Percentiles rank a stretch among this genome's conserved stretches.
Evolutionary conservation across 2,113 vertebrate species (phyloP).

Genomic region (Oncorhynchus keta): DNA sequence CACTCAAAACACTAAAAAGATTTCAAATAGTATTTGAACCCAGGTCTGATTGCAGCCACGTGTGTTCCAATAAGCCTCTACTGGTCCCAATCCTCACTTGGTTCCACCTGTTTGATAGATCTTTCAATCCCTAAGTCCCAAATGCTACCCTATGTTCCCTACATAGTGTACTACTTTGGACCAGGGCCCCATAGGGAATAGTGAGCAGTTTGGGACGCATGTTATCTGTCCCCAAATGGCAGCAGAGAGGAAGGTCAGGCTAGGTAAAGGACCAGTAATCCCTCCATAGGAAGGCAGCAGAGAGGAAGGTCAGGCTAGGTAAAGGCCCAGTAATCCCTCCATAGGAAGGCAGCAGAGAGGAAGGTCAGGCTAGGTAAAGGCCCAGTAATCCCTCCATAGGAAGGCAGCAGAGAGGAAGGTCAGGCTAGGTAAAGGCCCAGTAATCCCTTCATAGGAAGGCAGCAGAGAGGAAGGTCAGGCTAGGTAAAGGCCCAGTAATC

Average conservation of each 20-base stretch:
- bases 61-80: background rate
- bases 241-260: background rate
- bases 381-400: background rate
- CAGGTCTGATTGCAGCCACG: background rate
- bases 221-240: background rate
- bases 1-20: too few species aligned
- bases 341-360: background rate
- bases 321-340: background rate
- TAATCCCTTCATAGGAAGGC: background rate
- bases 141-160: background rate
- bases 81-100: too few species aligned
- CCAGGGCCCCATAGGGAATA: too few species aligned
- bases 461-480: background rate
- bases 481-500: background rate
- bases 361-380: background rate
- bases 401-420: background rate
- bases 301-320: background rate
- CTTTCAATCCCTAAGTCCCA: background rate
- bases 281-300: background rate
- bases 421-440: background rate
- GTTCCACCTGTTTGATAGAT: too few species aligned
- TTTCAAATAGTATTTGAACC: background rate
- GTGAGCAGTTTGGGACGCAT: too few species aligned
- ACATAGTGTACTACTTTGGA: background rate
- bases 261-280: background rate